A percentile compares a stretch with the other conserved stretches of the same genome.
Evolutionary conservation across 2,888 invertebrate genomes (phyloP).

Genomic region (Aphodius granarius): DNA sequence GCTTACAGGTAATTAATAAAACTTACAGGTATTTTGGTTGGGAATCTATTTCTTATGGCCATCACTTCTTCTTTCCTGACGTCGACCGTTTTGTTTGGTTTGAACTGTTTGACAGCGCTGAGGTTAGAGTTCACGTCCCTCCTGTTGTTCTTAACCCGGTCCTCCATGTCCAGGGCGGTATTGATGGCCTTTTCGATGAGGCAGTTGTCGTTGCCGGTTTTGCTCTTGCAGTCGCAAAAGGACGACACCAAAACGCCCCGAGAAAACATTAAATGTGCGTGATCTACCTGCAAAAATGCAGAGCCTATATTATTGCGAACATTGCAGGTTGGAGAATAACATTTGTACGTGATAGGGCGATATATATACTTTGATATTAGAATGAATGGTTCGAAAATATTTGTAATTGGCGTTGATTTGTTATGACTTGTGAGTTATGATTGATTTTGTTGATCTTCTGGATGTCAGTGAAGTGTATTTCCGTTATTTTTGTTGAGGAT

Average conservation of each 20-base stretch:
- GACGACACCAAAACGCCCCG: slow-evolving; percentile 17
- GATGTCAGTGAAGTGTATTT: too few relatives aligned
- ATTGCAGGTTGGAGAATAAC: too few relatives aligned
- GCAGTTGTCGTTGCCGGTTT: slow-evolving; percentile 7
- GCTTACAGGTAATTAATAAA: slow-evolving; percentile 12
- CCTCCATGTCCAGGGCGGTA: slow-evolving; percentile 25
- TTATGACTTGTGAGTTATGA: too few relatives aligned
- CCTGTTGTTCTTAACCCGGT: slow-evolving; percentile 33
- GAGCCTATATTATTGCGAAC: not conserved
- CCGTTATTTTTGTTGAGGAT: too few relatives aligned
- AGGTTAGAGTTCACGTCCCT: slow-evolving; percentile 43
- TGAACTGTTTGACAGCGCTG: slow-evolving; percentile 33
- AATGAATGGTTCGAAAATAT: too few relatives aligned
- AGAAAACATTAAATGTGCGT: slow-evolving; percentile 17
- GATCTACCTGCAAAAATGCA: not conserved
- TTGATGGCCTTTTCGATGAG: slow-evolving; percentile 11
- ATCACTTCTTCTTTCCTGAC: slow-evolving; percentile 75
- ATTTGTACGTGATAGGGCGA: too few relatives aligned
- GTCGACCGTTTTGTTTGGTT: slow-evolving; percentile 54
- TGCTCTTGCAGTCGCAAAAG: slow-evolving; percentile 17
- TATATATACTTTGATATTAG: too few relatives aligned
- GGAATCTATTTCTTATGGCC: slow-evolving; percentile 76
- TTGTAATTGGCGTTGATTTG: too few relatives aligned
- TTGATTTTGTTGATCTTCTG: too few relatives aligned
- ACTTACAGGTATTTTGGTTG: slow-evolving; percentile 80